Base-by-base conservation (phyloP, 2,797 vertebrate genomes). In the Cryptoblepharus egeriae region DNA sequence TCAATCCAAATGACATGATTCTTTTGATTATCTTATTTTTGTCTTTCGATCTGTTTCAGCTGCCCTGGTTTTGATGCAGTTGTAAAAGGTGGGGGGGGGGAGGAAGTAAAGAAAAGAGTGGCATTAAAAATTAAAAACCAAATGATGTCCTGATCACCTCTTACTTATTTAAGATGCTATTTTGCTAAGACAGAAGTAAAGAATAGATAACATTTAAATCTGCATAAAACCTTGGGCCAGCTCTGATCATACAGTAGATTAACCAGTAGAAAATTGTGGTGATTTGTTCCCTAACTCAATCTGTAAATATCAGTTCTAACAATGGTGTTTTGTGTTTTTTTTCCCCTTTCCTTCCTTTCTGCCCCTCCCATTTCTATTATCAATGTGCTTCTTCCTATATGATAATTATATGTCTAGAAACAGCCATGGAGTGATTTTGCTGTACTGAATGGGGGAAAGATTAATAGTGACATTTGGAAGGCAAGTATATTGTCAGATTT, bases 381-480 rank as follows among this genome's bases (percentile, higher is more conserved):
- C 90, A 93, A 95, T 96, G 93, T 96, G 91, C 94, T 95, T 95
- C 93, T 93, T 94, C 94, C 95, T 95, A 52, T 96, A 95, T 97
- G 96, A 98, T 95, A 94, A 96, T 95, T 95, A 90, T 94, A 92
- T 96, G 94, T 96, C 95, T 98, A 99, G 98, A 99, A 98, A 97
- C 97, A 97, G 96, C 96, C 97, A 94, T 99, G 98, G 98, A 98
- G 97, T 98, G 98, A 98, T 96, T 98, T 98, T 98, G 98, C 98
- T 94, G 96, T 97, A 95, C 97, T 97, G 95, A 96, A 96, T 96
- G 96, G 96, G 96, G 98, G 98, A 97, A 99, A 99, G 97, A 99
- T 99, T 98, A 98, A 99, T 99, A 99, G 98, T 98, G 98, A 99
- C 95, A 96, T 96, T 96, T 96, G 96, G 96, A 96, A 96, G 96